Evolutionary conservation across 2,888 invertebrate species (phyloP), one percentile per base, ranked within the genome.

Genomic region (Erebia palarica): DNA sequence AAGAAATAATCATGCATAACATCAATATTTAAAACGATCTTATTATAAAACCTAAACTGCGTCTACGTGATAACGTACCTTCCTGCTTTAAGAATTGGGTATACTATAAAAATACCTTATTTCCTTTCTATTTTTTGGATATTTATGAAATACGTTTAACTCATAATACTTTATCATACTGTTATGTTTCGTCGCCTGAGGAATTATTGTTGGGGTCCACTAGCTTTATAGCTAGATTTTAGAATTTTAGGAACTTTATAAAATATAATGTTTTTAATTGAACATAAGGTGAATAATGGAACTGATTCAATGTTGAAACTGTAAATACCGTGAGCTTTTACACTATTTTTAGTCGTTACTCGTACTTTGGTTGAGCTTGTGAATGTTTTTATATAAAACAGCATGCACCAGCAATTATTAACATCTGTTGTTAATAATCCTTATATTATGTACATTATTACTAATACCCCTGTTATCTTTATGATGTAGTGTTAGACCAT

Each of bases 401-500:
- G 65, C 71, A 75, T 69, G 69, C 69, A 67, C 65, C 63, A 55
- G 49, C 63, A 69, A 49, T 49, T 66, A 67, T 53, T 67, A 36
- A 69, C 59, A 21, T 59, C 18, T 65, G 68, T 70, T 55, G 36
- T 47, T 59, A 42, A 60, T 61, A 53, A 67, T 53, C 51, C 55
- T 21, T 55, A 63, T 63, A 42, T 36, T 65, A 66, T 65, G 58
- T 72, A 69, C 55, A 27, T 68, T 75, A 70, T 68, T 72, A 70
- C 73, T 70, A 70, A 69, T 66, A 71, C 82, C 79, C 77, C 78
- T 80, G 78, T 84, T 88, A 88, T 89, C 86, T 76, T 83, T 84
- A 84, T 86, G 84, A 86, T 81, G 79, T 82, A 86, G 55, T 57
- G 57, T 87, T 88, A 86, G 85, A 73, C 87, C 87, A 86, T 87